Base-by-base conservation (phyloP, 2,888 invertebrate genomes). In the Chorisops tibialis region DNA sequence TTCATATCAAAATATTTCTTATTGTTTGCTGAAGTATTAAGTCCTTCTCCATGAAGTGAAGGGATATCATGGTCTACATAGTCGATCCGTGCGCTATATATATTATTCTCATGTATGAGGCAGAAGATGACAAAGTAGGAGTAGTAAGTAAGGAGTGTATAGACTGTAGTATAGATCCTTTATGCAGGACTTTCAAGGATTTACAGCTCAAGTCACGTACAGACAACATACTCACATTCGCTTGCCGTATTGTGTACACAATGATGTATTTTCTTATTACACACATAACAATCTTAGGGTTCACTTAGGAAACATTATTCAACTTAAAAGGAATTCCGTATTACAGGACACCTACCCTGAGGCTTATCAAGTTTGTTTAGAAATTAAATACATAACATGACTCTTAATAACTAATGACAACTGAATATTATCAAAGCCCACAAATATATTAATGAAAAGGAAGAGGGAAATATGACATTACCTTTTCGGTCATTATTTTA, bases 181-280 rank as follows among this genome's bases (percentile, higher is more conserved):
- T 56, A 56, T 43, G 35, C 30, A 56, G 48, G 52, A 45, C 59
- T 52, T 54, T 51, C 54, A 37, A 39, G 54, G 52, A 63, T 63
- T 63, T 59, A 63, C 59, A 39, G 63, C 60, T 60, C 63, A 59
- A 59, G 51, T 63, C 63, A 63, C 63, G 63, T 63, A 63, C 63
- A 21, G 48, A 37, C 59, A 63, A 48, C 59, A 60, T 62, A 47
- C 58, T 47, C 52, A 59, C 59, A 59, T 18, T 56, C 45, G 45
- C 12, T 35, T n/a, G 30, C 18, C 43, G 14, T 56, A 14, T n/a
- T 54, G 41, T 54, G 22, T 41, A 30, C 54, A 38, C 19, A 19
- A 12, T 19, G 52, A 54, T 54, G n/a, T 54, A 19, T 24, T 38
- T 54, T 18, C 21, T 35, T 50, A 50, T 35, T 35, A 50, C 16